These are phyloP conservation scores for Urocitellus parryii DNA, from an alignment of 2,113 vertebrate genomes.

Conservation along the genomic window DNA sequence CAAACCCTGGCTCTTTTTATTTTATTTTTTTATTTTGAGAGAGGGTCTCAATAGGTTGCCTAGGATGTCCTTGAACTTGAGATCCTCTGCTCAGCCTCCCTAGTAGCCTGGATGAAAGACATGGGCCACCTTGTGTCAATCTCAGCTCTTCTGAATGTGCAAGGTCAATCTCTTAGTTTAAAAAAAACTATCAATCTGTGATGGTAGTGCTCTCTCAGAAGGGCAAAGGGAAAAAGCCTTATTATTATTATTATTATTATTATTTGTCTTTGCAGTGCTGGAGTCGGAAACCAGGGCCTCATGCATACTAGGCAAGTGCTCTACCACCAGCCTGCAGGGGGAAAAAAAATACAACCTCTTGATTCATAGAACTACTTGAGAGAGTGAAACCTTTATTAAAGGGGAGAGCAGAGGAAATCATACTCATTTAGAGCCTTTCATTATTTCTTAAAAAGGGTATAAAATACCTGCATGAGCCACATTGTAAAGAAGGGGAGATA, in stretches of 20 bases:
- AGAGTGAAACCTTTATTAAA: background rate
- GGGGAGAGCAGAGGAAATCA: background rate
- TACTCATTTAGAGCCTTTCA: background rate
- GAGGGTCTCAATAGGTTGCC: background rate
- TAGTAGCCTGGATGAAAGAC: background rate
- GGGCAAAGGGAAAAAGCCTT: background rate
- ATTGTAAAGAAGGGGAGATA: background rate
- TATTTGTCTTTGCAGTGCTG: background rate
- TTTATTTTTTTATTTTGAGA: background rate
- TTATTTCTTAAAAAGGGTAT: background rate
- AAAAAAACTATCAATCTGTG: background rate
- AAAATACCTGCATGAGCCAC: background rate
- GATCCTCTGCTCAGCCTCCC: background rate
- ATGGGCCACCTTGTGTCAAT: background rate
- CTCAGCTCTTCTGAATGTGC: background rate
- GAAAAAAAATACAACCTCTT: background rate
- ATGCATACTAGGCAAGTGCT: background rate
- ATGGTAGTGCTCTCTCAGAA: background rate
- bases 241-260: background rate
- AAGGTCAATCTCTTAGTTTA: background rate
- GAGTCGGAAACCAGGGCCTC: background rate
- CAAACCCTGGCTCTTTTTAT: background rate
- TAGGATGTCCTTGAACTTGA: background rate
- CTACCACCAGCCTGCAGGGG: background rate
- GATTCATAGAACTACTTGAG: background rate